Percentiles rank a stretch among this genome's conserved stretches.
These are phyloP conservation scores for Aphelinus certus DNA, from an alignment of 1,140 invertebrate genomes.

Conservation along the genomic window DNA sequence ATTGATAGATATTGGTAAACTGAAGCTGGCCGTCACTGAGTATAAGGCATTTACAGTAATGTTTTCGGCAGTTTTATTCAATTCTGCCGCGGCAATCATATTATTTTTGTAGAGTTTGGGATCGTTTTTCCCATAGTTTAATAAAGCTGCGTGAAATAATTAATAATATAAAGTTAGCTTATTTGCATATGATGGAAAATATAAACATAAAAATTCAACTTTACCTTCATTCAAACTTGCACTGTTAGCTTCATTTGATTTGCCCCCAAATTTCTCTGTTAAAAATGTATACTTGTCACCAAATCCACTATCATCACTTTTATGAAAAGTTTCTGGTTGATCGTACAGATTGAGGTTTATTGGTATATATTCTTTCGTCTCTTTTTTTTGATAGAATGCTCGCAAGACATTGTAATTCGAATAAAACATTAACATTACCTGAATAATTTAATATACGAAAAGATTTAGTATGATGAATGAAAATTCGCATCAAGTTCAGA, in stretches of 20 bases:
- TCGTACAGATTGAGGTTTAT: constrained; percentile 50
- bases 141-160: constrained; percentile 43
- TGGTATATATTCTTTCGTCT: constrained; percentile 35
- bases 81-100: constrained; percentile 50
- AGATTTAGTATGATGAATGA: not conserved
- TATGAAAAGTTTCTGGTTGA: constrained; percentile 49
- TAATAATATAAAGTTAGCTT: too few relatives aligned
- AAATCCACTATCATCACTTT: constrained; percentile 39
- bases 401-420: too few relatives aligned
- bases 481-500: too few relatives aligned
- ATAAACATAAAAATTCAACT: too few relatives aligned
- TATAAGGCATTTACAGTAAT: constrained; percentile 55
- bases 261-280: constrained; percentile 27
- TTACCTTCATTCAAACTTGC: constrained; percentile 18
- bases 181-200: too few relatives aligned
- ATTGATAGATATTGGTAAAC: constrained; percentile 58
- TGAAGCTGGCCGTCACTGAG: constrained; percentile 53
- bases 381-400: too few relatives aligned
- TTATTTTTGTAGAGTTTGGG: constrained; percentile 53
- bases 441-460: too few relatives aligned
- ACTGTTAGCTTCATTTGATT: constrained; percentile 1
- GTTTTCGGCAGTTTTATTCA: constrained; percentile 50
- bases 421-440: too few relatives aligned
- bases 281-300: constrained; percentile 42
- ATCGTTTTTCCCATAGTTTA: constrained; percentile 45